Base-by-base conservation (phyloP, 2,888 invertebrate species). In the Lochmaea crataegi region DNA sequence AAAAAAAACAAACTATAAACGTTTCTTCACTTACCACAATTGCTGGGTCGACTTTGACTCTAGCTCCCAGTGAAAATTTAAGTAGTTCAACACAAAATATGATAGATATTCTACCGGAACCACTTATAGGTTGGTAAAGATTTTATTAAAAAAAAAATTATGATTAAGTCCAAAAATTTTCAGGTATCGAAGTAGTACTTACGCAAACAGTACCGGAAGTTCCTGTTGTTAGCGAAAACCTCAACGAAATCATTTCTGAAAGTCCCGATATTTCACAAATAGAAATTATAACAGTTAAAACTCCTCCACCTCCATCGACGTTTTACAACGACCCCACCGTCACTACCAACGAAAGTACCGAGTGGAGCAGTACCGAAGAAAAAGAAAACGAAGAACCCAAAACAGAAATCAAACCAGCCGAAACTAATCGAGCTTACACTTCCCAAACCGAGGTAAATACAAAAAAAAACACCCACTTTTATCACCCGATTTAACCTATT, bases 1-100 rank as follows among this genome's bases (percentile, higher is more conserved):
- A 90, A 82, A 91, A 90, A 80, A 83, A 85, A 63, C 87, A 89
- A 78, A 80, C 84, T 32, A 77, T 82, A 12, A 80, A 75, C 71
- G 16, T 65, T 73, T 26, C 73, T 9, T 77, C 51, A 10, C 42
- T 74, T 41, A 45, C 68, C 18, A 72, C 71, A 45, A 71, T 71
- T 41, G 56, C 64, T 9, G 72, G 77, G 53, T 71, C 76, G 38
- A 73, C 75, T 48, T 74, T 38, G 18, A 68, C 72, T 18, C 68
- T 76, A 11, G 70, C 77, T 11, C 58, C 80, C 10, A 65, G 76
- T 53, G 79, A 81, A 68, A 76, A 63, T 67, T 71, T 67, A 64
- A 75, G 18, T 53, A 63, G n/a, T 45, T 42, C 70, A 51, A 58
- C 60, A n/a, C 53, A 65, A 48, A 70, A 57, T 16, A 65, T 74